These are phyloP conservation scores for Saccostrea glomerata DNA, from an alignment of 1,140 invertebrate species.

Conservation along the genomic window DNA sequence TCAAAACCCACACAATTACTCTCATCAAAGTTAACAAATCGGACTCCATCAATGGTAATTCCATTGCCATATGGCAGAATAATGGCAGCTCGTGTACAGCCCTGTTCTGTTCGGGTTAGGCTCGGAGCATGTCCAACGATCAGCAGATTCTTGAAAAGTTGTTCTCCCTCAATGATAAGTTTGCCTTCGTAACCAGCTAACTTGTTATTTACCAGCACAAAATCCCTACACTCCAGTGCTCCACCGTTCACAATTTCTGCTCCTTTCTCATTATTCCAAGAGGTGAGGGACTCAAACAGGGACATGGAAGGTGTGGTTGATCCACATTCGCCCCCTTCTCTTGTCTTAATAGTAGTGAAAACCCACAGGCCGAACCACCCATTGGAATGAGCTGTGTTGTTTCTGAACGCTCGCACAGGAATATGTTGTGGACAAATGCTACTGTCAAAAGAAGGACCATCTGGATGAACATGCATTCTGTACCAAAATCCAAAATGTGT, in stretches of 20 bases:
- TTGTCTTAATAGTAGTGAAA: constrained; percentile 68
- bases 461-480: constrained; percentile 62
- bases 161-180: constrained; percentile 41
- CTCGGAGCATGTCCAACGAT: constrained; percentile 62
- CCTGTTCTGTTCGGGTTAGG: constrained; percentile 34
- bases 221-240: constrained; percentile 68
- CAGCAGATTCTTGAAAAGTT: constrained; percentile 59
- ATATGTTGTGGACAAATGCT: constrained; percentile 68
- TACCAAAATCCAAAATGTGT: constrained; percentile 72
- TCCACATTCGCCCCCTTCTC: constrained; percentile 47
- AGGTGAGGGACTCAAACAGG: constrained; percentile 59
- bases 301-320: constrained; percentile 50
- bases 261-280: constrained; percentile 73
- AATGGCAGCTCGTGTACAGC: constrained; percentile 63
- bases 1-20: constrained; percentile 58
- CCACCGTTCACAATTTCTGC: constrained; percentile 71
- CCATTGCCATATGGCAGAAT: constrained; percentile 66
- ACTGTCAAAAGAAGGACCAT: constrained; percentile 66
- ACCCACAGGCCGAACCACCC: constrained; percentile 77
- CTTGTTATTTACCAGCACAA: constrained; percentile 69
- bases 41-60: constrained; percentile 45
- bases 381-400: constrained; percentile 74
- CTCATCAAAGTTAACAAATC: constrained; percentile 57
- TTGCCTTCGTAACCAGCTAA: constrained; percentile 67
- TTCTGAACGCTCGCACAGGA: constrained; percentile 66